Base-by-base conservation (phyloP, 1,140 invertebrate genomes). In the Drosophila ficusphila region DNA sequence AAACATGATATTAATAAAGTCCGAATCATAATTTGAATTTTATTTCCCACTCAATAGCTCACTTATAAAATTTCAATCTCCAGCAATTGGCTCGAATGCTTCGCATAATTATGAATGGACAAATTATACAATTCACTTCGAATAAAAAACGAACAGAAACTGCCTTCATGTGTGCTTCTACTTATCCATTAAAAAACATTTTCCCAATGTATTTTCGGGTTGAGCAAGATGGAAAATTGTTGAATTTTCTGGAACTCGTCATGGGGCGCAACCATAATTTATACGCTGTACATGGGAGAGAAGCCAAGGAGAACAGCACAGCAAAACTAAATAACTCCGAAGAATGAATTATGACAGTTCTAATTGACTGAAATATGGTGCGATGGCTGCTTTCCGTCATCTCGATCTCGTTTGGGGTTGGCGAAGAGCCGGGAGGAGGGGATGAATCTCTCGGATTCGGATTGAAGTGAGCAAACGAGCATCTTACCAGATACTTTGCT, bases 351-450 rank as follows among this genome's bases (percentile, higher is more conserved):
- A 90, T 90, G 89, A 90, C 89, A 86, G 89, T 83, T 90, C 89
- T 90, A 90, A 90, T 90, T 90, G 89, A 90, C 89, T 90, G 89
- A 90, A 90, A 89, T 90, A 89, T 90, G 89, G 90, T 76, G 83
- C 82, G 74, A 88, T 88, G 82, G 82, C 82, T 88, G 82, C 83
- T 88, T 88, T 88, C 82, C 82, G 82, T 88, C 82, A 88, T 75
- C 42, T 61, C 51, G 67, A 70, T 75, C 49, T 61, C 18, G 52
- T 41, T 57, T 65, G 54, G 61, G 62, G 33, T 31, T 53, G 38
- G 33, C 31, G 51, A 19, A 49, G 18, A 12, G 33, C 48, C 9
- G 41, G 19, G 41, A 33, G 44, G 58, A 33, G 44, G 58, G 25
- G 19, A 19, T 29, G 36, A 14, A 52, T 44, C 12, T 27, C 46